phyloP scores from a whole-genome alignment of 2,888 invertebrate species.

The Octodonta nipae region DNA sequence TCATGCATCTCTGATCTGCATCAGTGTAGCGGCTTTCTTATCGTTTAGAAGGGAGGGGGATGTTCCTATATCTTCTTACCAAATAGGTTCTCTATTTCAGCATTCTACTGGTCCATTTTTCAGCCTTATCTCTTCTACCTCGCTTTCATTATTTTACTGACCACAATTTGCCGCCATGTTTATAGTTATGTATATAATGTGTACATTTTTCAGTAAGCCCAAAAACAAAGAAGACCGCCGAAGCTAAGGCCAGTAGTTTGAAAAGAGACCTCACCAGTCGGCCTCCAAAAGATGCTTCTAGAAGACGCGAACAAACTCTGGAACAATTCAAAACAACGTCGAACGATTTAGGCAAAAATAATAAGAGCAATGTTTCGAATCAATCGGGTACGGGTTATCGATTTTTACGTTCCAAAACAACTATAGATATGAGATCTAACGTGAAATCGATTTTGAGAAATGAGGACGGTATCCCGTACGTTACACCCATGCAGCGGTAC shows the following conservation, averaged over 20 bases:
- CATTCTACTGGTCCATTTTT: no score
- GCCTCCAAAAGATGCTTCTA: slow-evolving; percentile 9
- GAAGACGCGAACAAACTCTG: slow-evolving; percentile 5
- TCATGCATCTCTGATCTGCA: no score
- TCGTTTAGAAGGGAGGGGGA: no score
- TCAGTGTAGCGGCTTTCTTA: no score
- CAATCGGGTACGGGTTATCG: slow-evolving; percentile 18
- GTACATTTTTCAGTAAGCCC: no score
- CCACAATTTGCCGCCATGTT: no score
- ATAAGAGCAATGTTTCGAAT: slow-evolving; percentile 4
- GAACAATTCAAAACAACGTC: background rate
- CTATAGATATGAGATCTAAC: slow-evolving; percentile 27
- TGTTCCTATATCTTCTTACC: no score
- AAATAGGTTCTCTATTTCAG: no score
- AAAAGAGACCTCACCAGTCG: slow-evolving; percentile 18
- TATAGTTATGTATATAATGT: no score
- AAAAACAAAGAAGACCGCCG: slow-evolving; percentile 13
- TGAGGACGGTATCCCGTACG: slow-evolving; percentile 34
- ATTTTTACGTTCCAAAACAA: slow-evolving; percentile 34
- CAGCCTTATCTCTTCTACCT: no score
- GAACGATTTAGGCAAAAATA: no score
- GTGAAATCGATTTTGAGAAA: slow-evolving; percentile 34
- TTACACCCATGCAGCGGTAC: slow-evolving; percentile 60
- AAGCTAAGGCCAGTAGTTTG: slow-evolving; percentile 21
- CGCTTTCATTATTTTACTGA: no score